Conservation (phyloP, 2,888 invertebrate species). For the Thecophora atra region DNA sequence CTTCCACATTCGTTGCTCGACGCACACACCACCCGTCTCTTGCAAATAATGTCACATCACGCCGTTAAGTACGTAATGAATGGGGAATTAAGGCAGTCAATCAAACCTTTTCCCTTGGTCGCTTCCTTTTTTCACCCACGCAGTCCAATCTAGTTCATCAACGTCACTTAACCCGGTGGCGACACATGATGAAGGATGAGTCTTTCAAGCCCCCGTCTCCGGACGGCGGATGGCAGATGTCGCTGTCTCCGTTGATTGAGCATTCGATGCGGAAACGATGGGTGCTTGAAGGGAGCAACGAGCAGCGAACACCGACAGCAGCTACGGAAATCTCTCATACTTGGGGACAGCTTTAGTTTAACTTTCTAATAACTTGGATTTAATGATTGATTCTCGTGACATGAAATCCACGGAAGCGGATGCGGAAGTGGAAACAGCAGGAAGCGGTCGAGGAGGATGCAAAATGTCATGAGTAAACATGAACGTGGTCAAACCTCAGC, state of each 20-base stretch:
- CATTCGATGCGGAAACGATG: not conserved
- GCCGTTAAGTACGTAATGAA: not conserved
- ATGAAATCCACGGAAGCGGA: not conserved
- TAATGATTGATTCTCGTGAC: not conserved
- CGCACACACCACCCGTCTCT: not conserved
- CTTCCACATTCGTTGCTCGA: not conserved
- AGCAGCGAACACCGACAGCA: not conserved
- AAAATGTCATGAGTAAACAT: not conserved
- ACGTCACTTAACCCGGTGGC: not conserved
- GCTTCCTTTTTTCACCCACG: not conserved
- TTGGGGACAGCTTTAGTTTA: not conserved
- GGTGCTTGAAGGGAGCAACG: not conserved
- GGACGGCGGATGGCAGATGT: not conserved
- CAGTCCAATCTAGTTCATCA: not conserved
- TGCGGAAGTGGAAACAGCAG: not conserved
- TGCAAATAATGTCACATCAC: not conserved
- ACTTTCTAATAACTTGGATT: not conserved
- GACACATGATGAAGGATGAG: not conserved
- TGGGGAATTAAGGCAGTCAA: not conserved
- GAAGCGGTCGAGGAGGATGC: not conserved
- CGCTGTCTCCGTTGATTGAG: not conserved
- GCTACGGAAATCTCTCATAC: not conserved
- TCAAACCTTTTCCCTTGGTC: no score
- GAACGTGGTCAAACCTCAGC: not conserved
- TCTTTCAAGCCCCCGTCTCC: not conserved